Percentiles rank a stretch among this genome's conserved stretches.
Evolutionary conservation across 2,113 vertebrate species (phyloP).

Genomic region (Rhynchomys soricoides): DNA sequence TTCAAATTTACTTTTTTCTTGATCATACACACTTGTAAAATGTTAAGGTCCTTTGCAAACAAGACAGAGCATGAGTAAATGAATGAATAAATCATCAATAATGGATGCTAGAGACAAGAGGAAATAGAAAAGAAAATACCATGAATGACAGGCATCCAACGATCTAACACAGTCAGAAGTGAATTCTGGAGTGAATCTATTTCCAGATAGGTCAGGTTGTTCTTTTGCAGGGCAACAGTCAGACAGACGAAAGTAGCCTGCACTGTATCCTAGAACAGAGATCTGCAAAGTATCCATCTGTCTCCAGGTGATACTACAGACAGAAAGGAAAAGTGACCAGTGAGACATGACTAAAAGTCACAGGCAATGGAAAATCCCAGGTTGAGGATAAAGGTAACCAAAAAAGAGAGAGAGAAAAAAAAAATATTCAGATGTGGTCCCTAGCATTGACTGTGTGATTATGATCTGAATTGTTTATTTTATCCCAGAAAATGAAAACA

Average conservation of each 20-base stretch:
- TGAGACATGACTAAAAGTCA: not conserved
- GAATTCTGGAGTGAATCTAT: not conserved
- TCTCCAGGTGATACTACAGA: not conserved
- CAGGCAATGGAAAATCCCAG: not conserved
- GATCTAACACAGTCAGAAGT: not conserved
- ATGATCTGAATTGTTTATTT: not conserved
- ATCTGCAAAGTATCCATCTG: not conserved
- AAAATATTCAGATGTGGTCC: not conserved
- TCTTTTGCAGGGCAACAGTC: not conserved
- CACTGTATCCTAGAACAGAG: not conserved
- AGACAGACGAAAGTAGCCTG: not conserved
- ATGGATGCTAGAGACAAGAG: not conserved
- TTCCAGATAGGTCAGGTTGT: not conserved
- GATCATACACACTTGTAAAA: not conserved
- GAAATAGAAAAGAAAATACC: not conserved
- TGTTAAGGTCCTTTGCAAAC: not conserved
- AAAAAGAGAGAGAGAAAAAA: no score
- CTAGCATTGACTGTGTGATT: not conserved
- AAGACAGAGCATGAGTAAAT: not conserved
- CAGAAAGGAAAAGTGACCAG: not conserved
- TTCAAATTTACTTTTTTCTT: not conserved
- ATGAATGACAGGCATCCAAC: not conserved
- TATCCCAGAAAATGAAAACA: conserved; percentile 43
- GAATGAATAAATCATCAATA: not conserved
- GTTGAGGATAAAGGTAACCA: not conserved